These are phyloP conservation scores for Rotaria magnacalcarata DNA, from an alignment of 2,888 invertebrate genomes.

Conservation along the genomic window DNA sequence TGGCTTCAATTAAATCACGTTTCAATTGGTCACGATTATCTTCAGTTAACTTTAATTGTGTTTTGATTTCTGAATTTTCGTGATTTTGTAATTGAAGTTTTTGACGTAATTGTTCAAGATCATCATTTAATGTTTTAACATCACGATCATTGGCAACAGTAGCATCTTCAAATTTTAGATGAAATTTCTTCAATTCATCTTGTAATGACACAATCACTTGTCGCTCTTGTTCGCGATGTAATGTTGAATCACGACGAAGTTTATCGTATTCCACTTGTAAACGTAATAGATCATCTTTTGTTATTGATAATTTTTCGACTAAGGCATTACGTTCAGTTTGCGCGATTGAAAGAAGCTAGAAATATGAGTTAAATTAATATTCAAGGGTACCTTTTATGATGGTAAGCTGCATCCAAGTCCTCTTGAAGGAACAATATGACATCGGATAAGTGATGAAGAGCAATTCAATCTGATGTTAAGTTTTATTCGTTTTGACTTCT, in stretches of 20 bases:
- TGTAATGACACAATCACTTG: constrained; percentile 70
- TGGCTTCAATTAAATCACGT: constrained; percentile 77
- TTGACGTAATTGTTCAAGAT: constrained; percentile 54
- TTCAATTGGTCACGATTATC: constrained; percentile 75
- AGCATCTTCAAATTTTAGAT: constrained; percentile 64
- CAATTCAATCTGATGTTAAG: too few species aligned
- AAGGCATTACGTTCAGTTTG: constrained; percentile 82
- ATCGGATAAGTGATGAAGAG: too few species aligned
- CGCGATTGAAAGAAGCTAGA: constrained; percentile 63
- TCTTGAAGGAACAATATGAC: too few species aligned
- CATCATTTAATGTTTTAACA: constrained; percentile 55
- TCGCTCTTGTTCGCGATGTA: constrained; percentile 76
- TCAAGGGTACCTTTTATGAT: background rate
- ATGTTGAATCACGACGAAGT: constrained; percentile 71
- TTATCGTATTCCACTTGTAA: constrained; percentile 66
- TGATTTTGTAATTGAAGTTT: constrained; percentile 57
- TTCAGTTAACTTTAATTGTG: constrained; percentile 72
- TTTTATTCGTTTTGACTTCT: too few species aligned
- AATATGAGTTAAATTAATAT: constrained; percentile 55
- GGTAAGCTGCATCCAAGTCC: too few species aligned
- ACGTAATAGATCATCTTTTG: constrained; percentile 71
- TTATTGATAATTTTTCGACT: constrained; percentile 73
- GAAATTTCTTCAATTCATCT: constrained; percentile 74
- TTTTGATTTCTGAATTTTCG: constrained; percentile 73
- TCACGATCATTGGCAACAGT: constrained; percentile 66